Conservation (phyloP, 2,888 invertebrate species). For the Nomada hirtipes region DNA sequence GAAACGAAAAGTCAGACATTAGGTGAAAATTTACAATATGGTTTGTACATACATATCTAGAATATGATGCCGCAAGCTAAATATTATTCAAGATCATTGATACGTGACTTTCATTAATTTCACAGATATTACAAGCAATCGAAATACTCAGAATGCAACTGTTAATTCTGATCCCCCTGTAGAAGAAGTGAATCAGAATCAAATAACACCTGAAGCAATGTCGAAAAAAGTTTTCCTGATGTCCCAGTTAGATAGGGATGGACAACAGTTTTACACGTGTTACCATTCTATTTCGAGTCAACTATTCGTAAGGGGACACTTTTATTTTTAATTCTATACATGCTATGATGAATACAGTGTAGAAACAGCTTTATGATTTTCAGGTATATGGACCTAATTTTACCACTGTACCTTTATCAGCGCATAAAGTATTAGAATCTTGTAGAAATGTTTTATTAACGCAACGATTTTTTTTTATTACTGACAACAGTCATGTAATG, state of each 20-base stretch:
- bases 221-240: slow-evolving; percentile 85
- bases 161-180: slow-evolving; percentile 63
- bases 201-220: slow-evolving; percentile 71
- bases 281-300: slow-evolving; percentile 86
- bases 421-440: slow-evolving; percentile 89
- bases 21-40: slow-evolving; percentile 64
- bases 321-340: slow-evolving; percentile 25
- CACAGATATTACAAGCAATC: slow-evolving; percentile 64
- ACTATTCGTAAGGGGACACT: slow-evolving; percentile 85
- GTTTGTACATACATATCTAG: slow-evolving; percentile 50
- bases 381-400: slow-evolving; percentile 89
- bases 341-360: background rate
- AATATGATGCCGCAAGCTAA: background rate
- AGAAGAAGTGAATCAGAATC: slow-evolving; percentile 73
- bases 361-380: slow-evolving; percentile 65
- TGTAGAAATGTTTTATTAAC: slow-evolving; percentile 88
- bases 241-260: slow-evolving; percentile 86
- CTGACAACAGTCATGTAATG: slow-evolving; percentile 85
- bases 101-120: slow-evolving; percentile 6
- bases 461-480: slow-evolving; percentile 88
- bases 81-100: background rate
- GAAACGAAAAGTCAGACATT: slow-evolving; percentile 84
- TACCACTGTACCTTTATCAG: slow-evolving; percentile 88
- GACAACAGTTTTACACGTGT: slow-evolving; percentile 86
- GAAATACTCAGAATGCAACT: slow-evolving; percentile 50